Evolutionary conservation across 2,113 vertebrate species (phyloP), one percentile per base, ranked within the genome.

Genomic region (Tyrannus savana): DNA sequence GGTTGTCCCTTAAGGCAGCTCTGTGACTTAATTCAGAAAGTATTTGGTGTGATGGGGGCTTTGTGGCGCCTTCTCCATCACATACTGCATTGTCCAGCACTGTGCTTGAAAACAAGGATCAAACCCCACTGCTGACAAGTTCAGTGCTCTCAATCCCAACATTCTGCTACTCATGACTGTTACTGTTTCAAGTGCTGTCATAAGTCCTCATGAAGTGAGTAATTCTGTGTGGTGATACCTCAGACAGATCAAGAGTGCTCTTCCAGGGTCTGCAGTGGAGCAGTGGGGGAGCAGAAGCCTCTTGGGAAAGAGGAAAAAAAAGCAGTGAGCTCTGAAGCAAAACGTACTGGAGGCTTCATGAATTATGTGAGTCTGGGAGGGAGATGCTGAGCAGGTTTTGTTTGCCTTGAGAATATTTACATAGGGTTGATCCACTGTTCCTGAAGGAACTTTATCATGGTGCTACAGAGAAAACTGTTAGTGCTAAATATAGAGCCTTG

Each of bases 351-450:
- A 62, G 55, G 42, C 60, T 86, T 77, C 35, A 3, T 52, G 59
- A 69, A 59, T 66, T 81, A 59, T 4, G 4, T 1, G 6, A 37
- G 73, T 49, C 77, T 72, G 58, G 56, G 69, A 74, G 69, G 89
- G 84, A 59, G 89, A 71, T 81, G 52, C 64, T 68, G 60, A 91
- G 86, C 66, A 56, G 80, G 64, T 74, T 78, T 83, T 92, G 25
- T 89, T 93, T 91, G 69, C 84, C 41, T 87, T 78, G 50, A 75
- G 90, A 85, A 47, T 85, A 90, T 97, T 96, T 95, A 89, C 62
- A 44, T 60, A 72, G 82, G 41, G 62, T 49, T 76, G 44, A 93
- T 91, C 47, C 46, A 68, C 69, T 60, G 52, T 78, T 89, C 73
- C 81, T 91, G 69, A 79, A 91, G 88, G 82, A 94, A 83, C 75